Base-by-base conservation (phyloP, 2,113 vertebrate species). In the Brachyhypopomus gauderio region DNA sequence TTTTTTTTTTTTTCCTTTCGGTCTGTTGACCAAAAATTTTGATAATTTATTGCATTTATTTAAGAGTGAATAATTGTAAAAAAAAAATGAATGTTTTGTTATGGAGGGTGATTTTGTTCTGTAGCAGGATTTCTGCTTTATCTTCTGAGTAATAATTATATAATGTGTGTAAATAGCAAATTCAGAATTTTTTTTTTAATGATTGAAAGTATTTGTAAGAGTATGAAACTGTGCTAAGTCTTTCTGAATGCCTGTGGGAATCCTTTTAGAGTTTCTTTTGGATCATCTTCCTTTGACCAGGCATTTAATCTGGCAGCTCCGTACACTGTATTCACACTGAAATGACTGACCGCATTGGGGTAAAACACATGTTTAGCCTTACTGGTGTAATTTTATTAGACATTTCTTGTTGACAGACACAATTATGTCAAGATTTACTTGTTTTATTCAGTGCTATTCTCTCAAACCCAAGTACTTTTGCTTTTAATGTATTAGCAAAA, bases 21-120 rank as follows among this genome's bases (percentile, higher is more conserved):
- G 63, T 69, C 48, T 58, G 34, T 69, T 63, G 17, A 66, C 20
- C 20, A 16, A 45, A 63, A 48, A n/a, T n/a, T 34, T 72, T 45
- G 62, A 78, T 86, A 81, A 85, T 83, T 78, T 87, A 83, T 87
- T 87, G 72, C 75, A 59, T 83, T 88, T 85, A 86, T 88, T 88
- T 86, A 85, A 80, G 79, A 80, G 59, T 79, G 75, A 72, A 74
- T 59, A 38, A 63, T 48, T 14, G 1, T 70, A 30, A 30, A 30
- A 52, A n/a, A n/a, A 52, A 52, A 14, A 0, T 7, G 14, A 52
- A 77, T 48, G 67, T 66, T 69, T 75, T 2, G 30, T 63, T 69
- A 58, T 82, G 41, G 3, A 11, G 55, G 67, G 63, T 41, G 48
- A 38, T 67, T 20, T 76, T 78, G 17, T 78, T 85, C 79, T 72